Conservation (phyloP, 2,113 vertebrate genomes). For the Pogona vitticeps region DNA sequence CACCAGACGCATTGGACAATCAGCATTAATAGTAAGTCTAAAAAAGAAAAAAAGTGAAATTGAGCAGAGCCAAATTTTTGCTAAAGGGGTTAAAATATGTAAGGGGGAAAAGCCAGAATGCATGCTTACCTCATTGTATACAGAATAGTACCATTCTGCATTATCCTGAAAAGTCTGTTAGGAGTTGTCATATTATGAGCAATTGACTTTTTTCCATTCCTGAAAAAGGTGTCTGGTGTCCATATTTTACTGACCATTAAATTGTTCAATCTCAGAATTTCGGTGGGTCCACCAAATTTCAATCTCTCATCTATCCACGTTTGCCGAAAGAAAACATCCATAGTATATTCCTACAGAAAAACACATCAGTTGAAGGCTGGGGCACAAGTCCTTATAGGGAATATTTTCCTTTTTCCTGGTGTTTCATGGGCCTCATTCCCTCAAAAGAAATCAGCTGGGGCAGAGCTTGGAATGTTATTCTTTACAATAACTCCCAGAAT, state of each 20-base stretch:
- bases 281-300: conserved; percentile 89
- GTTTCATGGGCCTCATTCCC: background rate
- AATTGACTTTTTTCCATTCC: conserved; percentile 96
- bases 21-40: conserved; percentile 95
- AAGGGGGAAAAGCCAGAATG: background rate
- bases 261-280: conserved; percentile 95
- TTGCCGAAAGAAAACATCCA: conserved; percentile 99
- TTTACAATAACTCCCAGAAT: too few species aligned
- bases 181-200: conserved; percentile 98
- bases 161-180: conserved; percentile 96
- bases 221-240: conserved; percentile 98
- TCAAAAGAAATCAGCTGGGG: background rate
- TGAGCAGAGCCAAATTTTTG: conserved; percentile 29
- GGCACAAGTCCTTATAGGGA: background rate
- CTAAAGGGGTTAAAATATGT: background rate
- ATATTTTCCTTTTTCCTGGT: too few species aligned
- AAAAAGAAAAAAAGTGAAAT: conserved; percentile 37
- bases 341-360: conserved; percentile 90
- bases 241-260: conserved; percentile 98
- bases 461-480: too few species aligned
- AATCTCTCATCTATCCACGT: conserved; percentile 94
- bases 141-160: conserved; percentile 98
- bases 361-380: conserved; percentile 2
- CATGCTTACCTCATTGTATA: conserved; percentile 94
- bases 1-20: conserved; percentile 96